Evolutionary conservation across 2,888 invertebrate species (phyloP).

Genomic region (Campaea margaritaria): DNA sequence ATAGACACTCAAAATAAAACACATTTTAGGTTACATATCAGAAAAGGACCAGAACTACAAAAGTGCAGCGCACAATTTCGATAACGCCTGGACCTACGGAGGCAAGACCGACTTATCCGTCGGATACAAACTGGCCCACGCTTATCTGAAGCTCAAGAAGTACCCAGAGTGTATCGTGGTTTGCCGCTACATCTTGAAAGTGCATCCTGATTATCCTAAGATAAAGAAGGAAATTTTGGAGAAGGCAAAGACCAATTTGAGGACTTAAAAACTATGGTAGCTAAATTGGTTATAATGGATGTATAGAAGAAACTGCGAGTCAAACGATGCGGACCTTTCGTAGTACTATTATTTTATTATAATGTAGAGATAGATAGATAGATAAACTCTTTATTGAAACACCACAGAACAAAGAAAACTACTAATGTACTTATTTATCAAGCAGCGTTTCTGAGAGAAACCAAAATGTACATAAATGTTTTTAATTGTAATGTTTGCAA

Average conservation of each 20-base stretch:
- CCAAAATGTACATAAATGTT: too few species aligned
- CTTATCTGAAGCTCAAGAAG: constrained; percentile 94
- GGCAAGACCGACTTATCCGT: constrained; percentile 93
- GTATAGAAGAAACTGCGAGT: too few species aligned
- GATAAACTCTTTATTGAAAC: too few species aligned
- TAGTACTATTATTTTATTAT: too few species aligned
- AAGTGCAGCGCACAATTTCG: constrained; percentile 93
- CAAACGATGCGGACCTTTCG: too few species aligned
- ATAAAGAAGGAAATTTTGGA: constrained; percentile 97
- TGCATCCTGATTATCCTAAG: constrained; percentile 95
- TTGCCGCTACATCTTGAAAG: constrained; percentile 91
- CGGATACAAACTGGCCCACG: constrained; percentile 97
- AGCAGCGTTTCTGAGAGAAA: too few species aligned
- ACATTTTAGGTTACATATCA: constrained; percentile 88
- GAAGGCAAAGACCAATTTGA: constrained; percentile 91
- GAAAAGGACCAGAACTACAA: constrained; percentile 97
- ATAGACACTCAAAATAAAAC: background rate
- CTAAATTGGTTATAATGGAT: too few species aligned
- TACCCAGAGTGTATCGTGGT: constrained; percentile 96
- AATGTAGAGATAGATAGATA: too few species aligned
- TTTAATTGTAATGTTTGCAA: background rate
- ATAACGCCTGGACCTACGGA: constrained; percentile 93
- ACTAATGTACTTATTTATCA: too few species aligned
- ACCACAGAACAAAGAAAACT: too few species aligned
- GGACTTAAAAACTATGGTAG: constrained; percentile 74